Conservation (phyloP, 2,888 invertebrate genomes). For the Dicroscelio sp. region DNA sequence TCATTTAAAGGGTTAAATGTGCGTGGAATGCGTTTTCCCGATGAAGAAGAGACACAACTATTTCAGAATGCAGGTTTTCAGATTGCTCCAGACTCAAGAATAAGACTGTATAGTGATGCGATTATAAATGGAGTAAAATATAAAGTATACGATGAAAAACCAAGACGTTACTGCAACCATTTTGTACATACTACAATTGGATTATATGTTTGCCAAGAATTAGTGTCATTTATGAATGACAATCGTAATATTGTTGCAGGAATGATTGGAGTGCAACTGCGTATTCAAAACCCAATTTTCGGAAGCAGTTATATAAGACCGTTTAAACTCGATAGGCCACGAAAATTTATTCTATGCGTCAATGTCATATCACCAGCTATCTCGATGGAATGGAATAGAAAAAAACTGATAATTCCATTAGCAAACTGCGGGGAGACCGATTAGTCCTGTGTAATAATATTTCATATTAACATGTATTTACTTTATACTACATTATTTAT, state of each 20-base stretch:
- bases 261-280: neutral
- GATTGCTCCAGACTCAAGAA: neutral
- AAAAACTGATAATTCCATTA: too few relatives aligned
- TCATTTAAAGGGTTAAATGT: neutral
- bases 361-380: constrained; percentile 8
- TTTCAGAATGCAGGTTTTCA: neutral
- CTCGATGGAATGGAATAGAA: neutral
- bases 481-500: too few relatives aligned
- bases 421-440: too few relatives aligned
- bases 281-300: neutral
- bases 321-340: neutral
- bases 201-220: neutral
- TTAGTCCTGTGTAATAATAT: too few relatives aligned
- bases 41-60: neutral
- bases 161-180: neutral
- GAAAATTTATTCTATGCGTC: neutral
- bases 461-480: too few relatives aligned
- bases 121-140: neutral
- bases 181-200: constrained; percentile 14
- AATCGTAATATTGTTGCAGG: neutral
- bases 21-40: neutral
- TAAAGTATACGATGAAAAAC: neutral
- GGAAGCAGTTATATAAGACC: neutral
- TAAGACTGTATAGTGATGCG: neutral
- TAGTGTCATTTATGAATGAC: neutral